These are phyloP conservation scores for Pseudopipra pipra DNA, from an alignment of 2,113 vertebrate genomes.

Conservation along the genomic window DNA sequence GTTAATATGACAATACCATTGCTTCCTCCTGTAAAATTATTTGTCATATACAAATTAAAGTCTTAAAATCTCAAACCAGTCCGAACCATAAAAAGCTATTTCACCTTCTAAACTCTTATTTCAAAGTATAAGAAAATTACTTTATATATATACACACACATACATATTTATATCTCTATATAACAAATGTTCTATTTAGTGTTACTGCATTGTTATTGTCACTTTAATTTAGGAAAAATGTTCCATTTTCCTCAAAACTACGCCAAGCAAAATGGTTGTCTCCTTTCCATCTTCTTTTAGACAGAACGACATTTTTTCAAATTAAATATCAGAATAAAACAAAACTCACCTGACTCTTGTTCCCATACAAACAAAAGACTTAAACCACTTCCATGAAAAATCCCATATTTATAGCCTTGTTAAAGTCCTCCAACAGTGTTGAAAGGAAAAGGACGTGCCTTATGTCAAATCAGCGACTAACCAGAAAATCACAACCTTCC, in stretches of 20 bases:
- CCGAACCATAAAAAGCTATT: background rate
- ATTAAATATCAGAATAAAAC: background rate
- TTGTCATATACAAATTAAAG: background rate
- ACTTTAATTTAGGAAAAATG: background rate
- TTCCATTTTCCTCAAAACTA: background rate
- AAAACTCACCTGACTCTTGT: background rate
- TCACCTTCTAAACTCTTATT: background rate
- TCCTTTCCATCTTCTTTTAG: background rate
- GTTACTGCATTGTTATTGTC: background rate
- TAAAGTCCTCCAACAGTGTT: background rate
- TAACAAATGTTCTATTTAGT: background rate
- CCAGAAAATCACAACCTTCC: background rate
- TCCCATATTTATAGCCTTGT: fast-evolving
- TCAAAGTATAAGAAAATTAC: background rate
- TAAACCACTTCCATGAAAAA: background rate
- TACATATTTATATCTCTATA: background rate
- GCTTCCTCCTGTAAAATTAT: background rate
- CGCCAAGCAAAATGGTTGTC: background rate
- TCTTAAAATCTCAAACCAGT: background rate
- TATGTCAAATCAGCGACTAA: background rate
- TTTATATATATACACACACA: background rate
- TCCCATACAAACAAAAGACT: background rate
- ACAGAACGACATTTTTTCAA: background rate
- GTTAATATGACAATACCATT: background rate
- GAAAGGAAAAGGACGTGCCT: background rate